Base-by-base conservation (phyloP, 2,888 invertebrate genomes). In the Gerris lacustris region DNA sequence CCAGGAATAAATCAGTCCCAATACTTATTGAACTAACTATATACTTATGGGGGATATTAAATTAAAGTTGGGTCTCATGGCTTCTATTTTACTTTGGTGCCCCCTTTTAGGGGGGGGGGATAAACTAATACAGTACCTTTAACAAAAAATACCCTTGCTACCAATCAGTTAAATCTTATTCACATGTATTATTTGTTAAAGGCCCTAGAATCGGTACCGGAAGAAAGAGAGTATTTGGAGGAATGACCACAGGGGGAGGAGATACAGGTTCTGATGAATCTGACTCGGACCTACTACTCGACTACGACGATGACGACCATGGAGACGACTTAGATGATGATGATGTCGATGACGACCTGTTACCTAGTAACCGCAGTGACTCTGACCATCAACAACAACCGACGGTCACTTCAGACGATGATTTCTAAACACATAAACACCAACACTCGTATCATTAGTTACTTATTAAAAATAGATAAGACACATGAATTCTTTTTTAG, bases 281-380 rank as follows among this genome's bases (percentile, higher is more conserved):
- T 44, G 77, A 77, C 70, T 76, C 76, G 43, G 77, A 77, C 69
- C 75, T 76, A 15, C 73, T 77, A 63, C 70, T 77, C n/a, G 75
- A 77, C 6, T 75, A 76, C 67, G 75, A 75, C 67, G 76, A 76
- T 66, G 75, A 74, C 17, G 75, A 76, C 66, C 75, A 76, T 66
- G 75, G 74, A 69, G 74, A 74, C 17, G 72, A 74, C 43, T 75
- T 72, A 5, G 74, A 71, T 67, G 70, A 74, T 66, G 47, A 73
- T 55, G 74, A 73, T 44, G 73, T 73, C 63, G 72, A 72, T 45
- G 75, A 76, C 70, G 76, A 76, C 15, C 15, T 55, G 15, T 55
- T 55, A 15, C 55, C 55, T 55, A 55, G 55, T 55, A 55, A 55
- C 55, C 55, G 15, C 15, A 55, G 55, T 5, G 55, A 55, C 55